Base-by-base conservation (phyloP, 2,113 vertebrate species). In the Platichthys stellatus region DNA sequence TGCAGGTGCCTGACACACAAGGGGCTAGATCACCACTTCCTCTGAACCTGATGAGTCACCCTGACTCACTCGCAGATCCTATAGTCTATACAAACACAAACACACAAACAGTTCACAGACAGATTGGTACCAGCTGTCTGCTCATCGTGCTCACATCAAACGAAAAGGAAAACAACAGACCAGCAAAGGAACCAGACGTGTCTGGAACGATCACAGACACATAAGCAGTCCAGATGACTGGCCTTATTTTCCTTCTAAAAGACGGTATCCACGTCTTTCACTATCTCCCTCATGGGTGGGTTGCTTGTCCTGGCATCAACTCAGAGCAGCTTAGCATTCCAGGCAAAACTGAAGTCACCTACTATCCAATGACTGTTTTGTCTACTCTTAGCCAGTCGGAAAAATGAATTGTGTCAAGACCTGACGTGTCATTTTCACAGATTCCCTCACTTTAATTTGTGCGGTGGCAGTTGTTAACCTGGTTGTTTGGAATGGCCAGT, bases 71-170 rank as follows among this genome's bases (percentile, higher is more conserved):
- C 17, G 23, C 66, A 75, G 61, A 58, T 63, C 67, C 70, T 28
- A 64, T 65, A 60, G 54, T 72, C 69, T 77, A 11, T 31, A 67
- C 69, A 80, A 61, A 80, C 45, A 63, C 63, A 74, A 63, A 82
- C 51, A 38, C 59, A 38, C 17, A 14, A 10, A 6, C 59, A 56
- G 68, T 80, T 49, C 66, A 58, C 75, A 89, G 81, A 85, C 91
- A 70, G 88, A 94, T 92, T 79, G 85, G 58, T 79, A 77, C 73
- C 78, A 89, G 85, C 84, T 91, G 86, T 82, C 63, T 73, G 78
- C 77, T 84, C 80, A 63, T 84, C 62, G 26, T 14, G 21, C 79
- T 80, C 68, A 68, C 85, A 80, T 86, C 81, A 81, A 78, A 80
- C 62, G 57, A 82, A 63, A 72, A 61, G 73, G 79, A 17, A 35